phyloP scores from a whole-genome alignment of 2,797 vertebrate genomes.

The Aselliscus stoliczkanus region DNA sequence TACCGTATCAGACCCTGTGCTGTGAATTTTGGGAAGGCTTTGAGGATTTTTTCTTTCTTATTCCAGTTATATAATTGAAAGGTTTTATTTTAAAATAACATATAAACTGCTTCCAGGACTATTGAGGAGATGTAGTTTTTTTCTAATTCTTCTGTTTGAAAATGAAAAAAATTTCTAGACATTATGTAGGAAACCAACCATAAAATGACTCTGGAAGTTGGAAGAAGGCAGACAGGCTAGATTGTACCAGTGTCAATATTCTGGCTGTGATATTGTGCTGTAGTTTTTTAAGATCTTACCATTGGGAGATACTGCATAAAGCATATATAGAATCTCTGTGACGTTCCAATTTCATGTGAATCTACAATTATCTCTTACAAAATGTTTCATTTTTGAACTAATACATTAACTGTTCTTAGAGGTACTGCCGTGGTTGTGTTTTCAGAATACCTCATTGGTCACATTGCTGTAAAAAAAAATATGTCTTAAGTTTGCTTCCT shows the following conservation, averaged over 20 bases:
- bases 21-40: background rate
- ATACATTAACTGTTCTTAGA: no score
- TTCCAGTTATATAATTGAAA: background rate
- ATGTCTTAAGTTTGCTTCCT: background rate
- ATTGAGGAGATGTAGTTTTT: background rate
- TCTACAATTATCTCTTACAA: background rate
- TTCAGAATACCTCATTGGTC: background rate
- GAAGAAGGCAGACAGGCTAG: background rate
- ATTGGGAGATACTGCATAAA: background rate
- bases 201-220: background rate
- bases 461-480: background rate
- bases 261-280: background rate
- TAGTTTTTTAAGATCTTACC: background rate
- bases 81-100: background rate
- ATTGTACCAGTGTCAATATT: background rate
- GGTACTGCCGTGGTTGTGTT: background rate
- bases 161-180: background rate
- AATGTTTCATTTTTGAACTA: no score
- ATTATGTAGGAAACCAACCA: background rate
- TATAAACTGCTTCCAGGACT: background rate
- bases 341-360: background rate
- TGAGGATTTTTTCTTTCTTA: background rate
- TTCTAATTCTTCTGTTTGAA: background rate
- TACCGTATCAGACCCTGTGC: background rate
- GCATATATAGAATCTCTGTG: background rate